A percentile compares a stretch with the other conserved stretches of the same genome.
These are phyloP conservation scores for Druon quercuslanigerum DNA, from an alignment of 1,140 invertebrate genomes.

Conservation along the genomic window DNA sequence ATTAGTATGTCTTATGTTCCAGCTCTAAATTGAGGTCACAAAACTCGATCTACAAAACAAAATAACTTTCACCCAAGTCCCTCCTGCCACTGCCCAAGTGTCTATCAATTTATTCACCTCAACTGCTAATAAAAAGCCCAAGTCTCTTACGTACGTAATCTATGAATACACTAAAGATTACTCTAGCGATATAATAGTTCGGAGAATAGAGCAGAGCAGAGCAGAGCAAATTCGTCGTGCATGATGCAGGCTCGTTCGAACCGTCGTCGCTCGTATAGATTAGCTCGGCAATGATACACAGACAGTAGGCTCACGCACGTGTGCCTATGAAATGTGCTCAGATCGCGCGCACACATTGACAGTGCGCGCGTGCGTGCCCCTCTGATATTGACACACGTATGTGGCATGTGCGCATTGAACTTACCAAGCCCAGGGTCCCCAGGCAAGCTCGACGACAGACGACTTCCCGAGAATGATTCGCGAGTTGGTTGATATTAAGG, in stretches of 20 bases:
- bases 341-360: constrained; percentile 39
- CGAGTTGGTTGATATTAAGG: constrained; percentile 34
- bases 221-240: background rate
- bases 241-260: background rate
- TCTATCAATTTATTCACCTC: background rate
- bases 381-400: constrained; percentile 59
- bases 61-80: background rate
- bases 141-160: no score
- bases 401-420: constrained; percentile 74
- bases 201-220: background rate
- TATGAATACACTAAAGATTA: background rate
- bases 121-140: background rate
- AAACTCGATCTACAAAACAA: background rate
- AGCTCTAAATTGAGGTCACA: background rate
- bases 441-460: constrained; percentile 40
- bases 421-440: constrained; percentile 54
- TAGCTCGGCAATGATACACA: constrained; percentile 17
- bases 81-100: background rate
- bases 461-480: constrained; percentile 40
- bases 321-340: constrained; percentile 7
- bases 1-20: background rate
- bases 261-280: constrained; percentile 35
- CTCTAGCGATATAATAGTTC: background rate
- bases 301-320: background rate
- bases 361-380: constrained; percentile 51